Conservation (phyloP, 2,113 vertebrate species). For the Emydocephalus ijimae region DNA sequence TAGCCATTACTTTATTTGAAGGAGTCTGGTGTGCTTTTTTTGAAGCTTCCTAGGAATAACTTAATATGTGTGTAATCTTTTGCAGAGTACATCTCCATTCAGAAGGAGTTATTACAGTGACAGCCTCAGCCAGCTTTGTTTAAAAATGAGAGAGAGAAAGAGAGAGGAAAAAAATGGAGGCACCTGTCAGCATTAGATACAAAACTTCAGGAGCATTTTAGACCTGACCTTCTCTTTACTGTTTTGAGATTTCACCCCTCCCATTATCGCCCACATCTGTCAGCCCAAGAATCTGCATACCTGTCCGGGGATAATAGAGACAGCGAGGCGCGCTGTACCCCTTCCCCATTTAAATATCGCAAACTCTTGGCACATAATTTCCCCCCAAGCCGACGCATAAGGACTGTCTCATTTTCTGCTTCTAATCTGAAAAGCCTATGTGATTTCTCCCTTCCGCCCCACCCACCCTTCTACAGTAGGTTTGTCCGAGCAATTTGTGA, state of each 20-base stretch:
- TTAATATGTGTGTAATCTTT: constrained; percentile 18
- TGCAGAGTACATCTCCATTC: constrained; percentile 43
- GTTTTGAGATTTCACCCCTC: constrained; percentile 21
- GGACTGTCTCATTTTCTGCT: constrained; percentile 43
- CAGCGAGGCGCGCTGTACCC: neutral
- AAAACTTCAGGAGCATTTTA: neutral
- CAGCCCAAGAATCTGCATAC: neutral
- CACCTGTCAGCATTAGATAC: constrained; percentile 13
- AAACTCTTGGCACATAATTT: neutral
- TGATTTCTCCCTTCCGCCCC: constrained; percentile 22
- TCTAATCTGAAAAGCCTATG: constrained; percentile 51
- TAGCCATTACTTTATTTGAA: neutral
- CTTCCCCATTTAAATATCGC: constrained; percentile 24
- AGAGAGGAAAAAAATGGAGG: constrained; percentile 26
- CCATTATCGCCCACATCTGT: neutral
- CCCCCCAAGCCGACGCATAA: neutral
- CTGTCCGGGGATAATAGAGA: constrained; percentile 18
- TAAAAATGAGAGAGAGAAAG: constrained; percentile 11
- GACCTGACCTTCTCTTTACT: constrained; percentile 30
- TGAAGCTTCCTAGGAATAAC: neutral
- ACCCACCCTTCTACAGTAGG: neutral
- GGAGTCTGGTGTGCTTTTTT: neutral
- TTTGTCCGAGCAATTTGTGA: constrained; percentile 56
- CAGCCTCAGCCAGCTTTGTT: constrained; percentile 27
- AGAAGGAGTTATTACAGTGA: constrained; percentile 45